A percentile compares a stretch with the other conserved stretches of the same genome.
These are phyloP conservation scores for Sterna hirundo DNA, from an alignment of 2,113 vertebrate genomes.

Conservation along the genomic window DNA sequence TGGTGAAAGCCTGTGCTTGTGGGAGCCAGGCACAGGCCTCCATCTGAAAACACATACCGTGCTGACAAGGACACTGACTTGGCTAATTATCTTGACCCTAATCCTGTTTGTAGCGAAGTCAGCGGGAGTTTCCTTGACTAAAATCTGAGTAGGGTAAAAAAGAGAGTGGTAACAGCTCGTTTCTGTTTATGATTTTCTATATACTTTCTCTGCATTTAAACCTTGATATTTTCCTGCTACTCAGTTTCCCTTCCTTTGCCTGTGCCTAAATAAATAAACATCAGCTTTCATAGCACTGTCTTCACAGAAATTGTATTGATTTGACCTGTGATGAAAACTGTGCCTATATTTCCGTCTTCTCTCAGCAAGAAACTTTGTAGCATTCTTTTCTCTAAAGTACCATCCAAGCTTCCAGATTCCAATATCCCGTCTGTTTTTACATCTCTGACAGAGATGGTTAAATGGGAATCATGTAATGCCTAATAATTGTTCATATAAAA, in stretches of 20 bases:
- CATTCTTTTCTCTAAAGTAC: neutral
- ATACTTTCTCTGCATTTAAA: neutral
- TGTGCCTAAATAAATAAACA: accelerated
- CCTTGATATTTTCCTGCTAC: neutral
- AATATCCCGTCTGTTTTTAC: neutral
- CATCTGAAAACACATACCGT: accelerated
- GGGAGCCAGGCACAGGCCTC: neutral
- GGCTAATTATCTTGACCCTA: neutral
- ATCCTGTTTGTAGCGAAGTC: neutral
- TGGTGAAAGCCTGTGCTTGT: neutral
- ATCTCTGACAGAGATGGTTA: neutral
- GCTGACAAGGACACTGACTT: neutral
- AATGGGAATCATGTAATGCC: neutral
- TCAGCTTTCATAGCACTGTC: neutral
- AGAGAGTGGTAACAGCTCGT: neutral
- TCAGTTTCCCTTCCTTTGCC: neutral
- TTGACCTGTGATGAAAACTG: neutral
- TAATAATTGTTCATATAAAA: neutral
- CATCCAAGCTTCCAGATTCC: neutral
- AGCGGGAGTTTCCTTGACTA: neutral
- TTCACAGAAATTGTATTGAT: neutral
- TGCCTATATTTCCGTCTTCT: neutral
- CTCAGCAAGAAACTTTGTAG: neutral
- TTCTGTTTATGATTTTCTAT: neutral
- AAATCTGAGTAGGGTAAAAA: neutral